Evolutionary conservation across 2,113 vertebrate genomes (phyloP).

Genomic region (Pyxicephalus adspersus): DNA sequence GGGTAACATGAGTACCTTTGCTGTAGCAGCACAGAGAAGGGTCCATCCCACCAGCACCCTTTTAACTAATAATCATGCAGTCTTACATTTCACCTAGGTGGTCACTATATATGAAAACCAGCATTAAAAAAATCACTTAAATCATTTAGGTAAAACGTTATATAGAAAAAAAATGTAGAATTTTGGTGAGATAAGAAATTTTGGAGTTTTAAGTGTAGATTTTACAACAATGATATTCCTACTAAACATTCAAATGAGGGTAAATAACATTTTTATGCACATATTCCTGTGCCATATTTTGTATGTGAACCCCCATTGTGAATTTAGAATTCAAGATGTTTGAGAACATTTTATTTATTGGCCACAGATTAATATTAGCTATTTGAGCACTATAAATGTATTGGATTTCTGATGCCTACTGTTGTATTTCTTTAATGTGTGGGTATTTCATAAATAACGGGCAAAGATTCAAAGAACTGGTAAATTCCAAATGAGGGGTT

Average conservation of each 20-base stretch:
- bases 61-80: too few species aligned
- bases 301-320: neutral
- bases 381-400: neutral
- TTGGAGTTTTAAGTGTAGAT: neutral
- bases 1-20: too few species aligned
- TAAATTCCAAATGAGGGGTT: conserved; percentile 66
- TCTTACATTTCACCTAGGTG: too few species aligned
- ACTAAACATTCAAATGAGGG: neutral
- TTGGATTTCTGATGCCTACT: neutral
- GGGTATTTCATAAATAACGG: neutral
- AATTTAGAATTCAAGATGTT: conserved; percentile 1
- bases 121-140: too few species aligned
- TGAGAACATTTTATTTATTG: neutral
- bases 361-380: neutral
- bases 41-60: too few species aligned
- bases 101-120: too few species aligned
- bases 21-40: too few species aligned
- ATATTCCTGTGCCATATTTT: conserved; percentile 31
- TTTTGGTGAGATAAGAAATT: neutral
- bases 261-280: neutral
- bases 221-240: neutral
- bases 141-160: too few species aligned
- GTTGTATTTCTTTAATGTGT: neutral
- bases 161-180: too few species aligned
- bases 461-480: conserved; percentile 58